These are phyloP conservation scores for Rhinolophus sinicus DNA, from an alignment of 2,113 vertebrate species.

Conservation along the genomic window DNA sequence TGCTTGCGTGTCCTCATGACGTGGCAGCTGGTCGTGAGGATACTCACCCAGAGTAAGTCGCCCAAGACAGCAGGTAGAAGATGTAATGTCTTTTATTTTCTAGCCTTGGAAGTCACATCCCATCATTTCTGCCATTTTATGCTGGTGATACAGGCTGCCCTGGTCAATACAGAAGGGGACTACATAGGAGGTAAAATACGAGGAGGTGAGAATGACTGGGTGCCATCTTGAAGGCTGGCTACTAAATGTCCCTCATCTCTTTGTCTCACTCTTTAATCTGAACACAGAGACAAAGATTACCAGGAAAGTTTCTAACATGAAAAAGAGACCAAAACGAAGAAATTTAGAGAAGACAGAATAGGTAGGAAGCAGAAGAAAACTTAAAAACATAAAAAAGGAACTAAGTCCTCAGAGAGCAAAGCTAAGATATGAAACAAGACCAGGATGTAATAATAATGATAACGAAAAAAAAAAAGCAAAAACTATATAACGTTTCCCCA, in stretches of 20 bases:
- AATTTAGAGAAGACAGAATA: background rate
- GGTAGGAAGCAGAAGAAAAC: background rate
- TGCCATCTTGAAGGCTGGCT: background rate
- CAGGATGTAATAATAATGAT: background rate
- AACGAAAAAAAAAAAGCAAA: background rate
- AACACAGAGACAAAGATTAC: background rate
- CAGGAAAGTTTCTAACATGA: background rate
- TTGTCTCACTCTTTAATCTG: background rate
- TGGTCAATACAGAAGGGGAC: background rate
- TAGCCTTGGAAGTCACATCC: background rate
- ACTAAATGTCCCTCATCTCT: background rate
- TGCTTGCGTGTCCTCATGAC: background rate
- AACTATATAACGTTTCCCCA: background rate
- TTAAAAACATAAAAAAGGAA: background rate
- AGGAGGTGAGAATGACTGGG: background rate
- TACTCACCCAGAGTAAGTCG: background rate
- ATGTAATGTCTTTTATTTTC: background rate
- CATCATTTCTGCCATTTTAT: background rate
- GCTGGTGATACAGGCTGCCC: background rate
- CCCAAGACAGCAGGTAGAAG: background rate
- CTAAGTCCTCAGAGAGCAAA: background rate
- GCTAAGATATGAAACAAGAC: background rate
- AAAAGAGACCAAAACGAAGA: background rate
- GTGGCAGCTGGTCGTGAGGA: background rate
- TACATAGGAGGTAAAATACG: too few relatives aligned